These are phyloP conservation scores for Odobenus rosmarus DNA, from an alignment of 2,113 vertebrate genomes.

Conservation along the genomic window DNA sequence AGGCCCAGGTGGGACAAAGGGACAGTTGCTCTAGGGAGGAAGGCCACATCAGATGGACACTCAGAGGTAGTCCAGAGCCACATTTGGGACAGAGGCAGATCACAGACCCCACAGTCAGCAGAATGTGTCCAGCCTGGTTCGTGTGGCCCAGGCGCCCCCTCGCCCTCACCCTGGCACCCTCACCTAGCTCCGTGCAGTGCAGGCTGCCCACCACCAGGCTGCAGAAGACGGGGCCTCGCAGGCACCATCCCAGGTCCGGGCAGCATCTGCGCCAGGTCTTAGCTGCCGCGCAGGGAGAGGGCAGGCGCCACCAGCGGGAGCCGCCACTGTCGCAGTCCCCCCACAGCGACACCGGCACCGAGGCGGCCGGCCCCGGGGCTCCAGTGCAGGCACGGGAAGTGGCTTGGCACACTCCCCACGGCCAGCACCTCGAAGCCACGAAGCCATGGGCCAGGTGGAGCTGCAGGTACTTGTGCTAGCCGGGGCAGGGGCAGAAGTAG, in stretches of 20 bases:
- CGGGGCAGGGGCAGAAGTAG: slow-evolving; percentile 84
- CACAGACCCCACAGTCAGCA: background rate
- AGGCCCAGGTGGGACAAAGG: background rate
- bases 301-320: slow-evolving; percentile 84
- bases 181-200: slow-evolving; percentile 82
- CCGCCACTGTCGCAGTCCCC: slow-evolving; percentile 68
- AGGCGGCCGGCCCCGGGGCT: slow-evolving; percentile 75
- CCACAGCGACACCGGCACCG: slow-evolving; percentile 81
- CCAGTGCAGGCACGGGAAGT: slow-evolving; percentile 85
- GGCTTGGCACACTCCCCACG: slow-evolving; percentile 79
- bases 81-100: background rate
- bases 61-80: background rate
- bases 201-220: slow-evolving; percentile 85
- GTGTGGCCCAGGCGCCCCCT: background rate
- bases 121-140: background rate
- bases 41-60: background rate
- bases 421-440: slow-evolving; percentile 83
- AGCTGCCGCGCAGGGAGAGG: slow-evolving; percentile 85
- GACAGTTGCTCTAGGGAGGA: background rate
- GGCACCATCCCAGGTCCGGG: slow-evolving; percentile 55
- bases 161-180: background rate
- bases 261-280: slow-evolving; percentile 84
- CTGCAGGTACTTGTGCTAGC: slow-evolving; percentile 82
- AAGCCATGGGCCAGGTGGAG: slow-evolving; percentile 84
- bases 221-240: slow-evolving; percentile 81